Conservation (phyloP, 2,888 invertebrate species). For the Podabrus alpinus region DNA sequence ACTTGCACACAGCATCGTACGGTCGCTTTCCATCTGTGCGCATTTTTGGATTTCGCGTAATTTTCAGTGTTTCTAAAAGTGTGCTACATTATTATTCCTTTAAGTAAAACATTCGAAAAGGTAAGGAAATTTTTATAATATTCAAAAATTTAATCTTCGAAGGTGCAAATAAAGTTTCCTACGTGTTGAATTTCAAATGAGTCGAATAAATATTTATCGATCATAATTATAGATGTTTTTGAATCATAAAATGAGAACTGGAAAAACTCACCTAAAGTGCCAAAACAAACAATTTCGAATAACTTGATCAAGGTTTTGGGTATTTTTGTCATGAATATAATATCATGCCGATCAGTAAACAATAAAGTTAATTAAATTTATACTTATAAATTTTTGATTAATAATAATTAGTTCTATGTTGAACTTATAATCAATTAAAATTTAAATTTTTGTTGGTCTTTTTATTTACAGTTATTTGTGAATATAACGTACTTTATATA, state of each 20-base stretch:
- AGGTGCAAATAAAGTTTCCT: background rate
- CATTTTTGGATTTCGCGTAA: background rate
- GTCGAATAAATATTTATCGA: background rate
- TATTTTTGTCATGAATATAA: background rate
- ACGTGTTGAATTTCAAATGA: background rate
- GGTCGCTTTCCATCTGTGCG: slow-evolving; percentile 4
- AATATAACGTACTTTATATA: background rate
- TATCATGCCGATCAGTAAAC: background rate
- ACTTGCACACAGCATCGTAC: slow-evolving; percentile 15
- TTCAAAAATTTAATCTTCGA: background rate
- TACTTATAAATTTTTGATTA: background rate
- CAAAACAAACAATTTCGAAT: background rate
- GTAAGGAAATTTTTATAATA: background rate
- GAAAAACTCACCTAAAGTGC: background rate
- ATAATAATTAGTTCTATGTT: background rate
- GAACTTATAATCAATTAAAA: background rate
- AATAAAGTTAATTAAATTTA: background rate
- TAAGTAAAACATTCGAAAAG: background rate
- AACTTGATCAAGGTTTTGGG: background rate
- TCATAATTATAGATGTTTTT: background rate
- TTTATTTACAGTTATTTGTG: background rate
- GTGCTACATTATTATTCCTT: background rate
- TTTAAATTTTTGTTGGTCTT: background rate
- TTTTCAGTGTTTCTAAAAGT: background rate
- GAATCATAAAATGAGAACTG: background rate